phyloP scores from a whole-genome alignment of 2,113 vertebrate genomes.

The Pelmatolapia mariae region DNA sequence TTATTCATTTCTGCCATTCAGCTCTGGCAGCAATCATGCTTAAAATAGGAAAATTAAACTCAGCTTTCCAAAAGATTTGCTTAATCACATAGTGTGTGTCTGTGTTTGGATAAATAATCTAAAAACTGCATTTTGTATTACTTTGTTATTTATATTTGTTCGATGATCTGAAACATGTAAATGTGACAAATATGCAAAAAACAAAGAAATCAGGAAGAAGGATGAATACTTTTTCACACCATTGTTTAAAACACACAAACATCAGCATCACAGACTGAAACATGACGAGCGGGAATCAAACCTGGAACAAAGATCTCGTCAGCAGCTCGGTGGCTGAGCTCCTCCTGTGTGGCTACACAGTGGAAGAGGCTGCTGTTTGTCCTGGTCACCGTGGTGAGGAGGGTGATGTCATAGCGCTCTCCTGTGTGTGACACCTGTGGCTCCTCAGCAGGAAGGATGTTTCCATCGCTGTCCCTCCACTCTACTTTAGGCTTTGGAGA shows the following conservation, averaged over 20 bases:
- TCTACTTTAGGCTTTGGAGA: too few relatives aligned
- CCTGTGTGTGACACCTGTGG: background rate
- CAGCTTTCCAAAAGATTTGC: rapidly evolving
- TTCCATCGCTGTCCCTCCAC: background rate
- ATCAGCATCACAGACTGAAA: background rate
- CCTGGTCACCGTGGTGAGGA: background rate
- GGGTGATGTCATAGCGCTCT: background rate
- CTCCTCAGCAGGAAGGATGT: background rate
- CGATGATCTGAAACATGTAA: background rate
- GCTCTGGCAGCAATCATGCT: rapidly evolving
- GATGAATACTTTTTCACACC: too few relatives aligned
- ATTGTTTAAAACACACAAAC: too few relatives aligned
- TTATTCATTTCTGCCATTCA: rapidly evolving
- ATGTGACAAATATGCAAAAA: too few relatives aligned
- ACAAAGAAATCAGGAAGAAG: too few relatives aligned
- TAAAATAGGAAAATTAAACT: rapidly evolving
- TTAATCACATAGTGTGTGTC: background rate
- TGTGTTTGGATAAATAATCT: background rate
- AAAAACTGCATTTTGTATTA: rapidly evolving
- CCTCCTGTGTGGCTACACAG: background rate
- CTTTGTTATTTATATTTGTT: background rate
- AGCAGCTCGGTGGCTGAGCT: background rate
- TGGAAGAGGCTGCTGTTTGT: rapidly evolving
- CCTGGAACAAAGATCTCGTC: background rate
- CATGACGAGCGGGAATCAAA: background rate